phyloP scores from a whole-genome alignment of 2,113 vertebrate species.

The Ptyas mucosa region DNA sequence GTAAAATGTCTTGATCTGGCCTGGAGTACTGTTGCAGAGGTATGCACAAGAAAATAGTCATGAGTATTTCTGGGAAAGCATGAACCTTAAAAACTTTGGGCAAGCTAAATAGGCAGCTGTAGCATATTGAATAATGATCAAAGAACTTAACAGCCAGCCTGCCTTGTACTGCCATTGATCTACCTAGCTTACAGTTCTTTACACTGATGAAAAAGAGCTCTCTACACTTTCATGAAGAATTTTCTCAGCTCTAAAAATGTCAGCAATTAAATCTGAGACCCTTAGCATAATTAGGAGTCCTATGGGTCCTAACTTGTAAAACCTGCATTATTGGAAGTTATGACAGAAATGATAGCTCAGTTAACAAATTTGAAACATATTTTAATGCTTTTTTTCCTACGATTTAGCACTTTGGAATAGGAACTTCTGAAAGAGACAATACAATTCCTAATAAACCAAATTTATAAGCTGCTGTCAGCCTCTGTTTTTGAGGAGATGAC shows the following conservation, averaged over 20 bases:
- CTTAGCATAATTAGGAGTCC: not conserved
- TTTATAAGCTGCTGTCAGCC: not conserved
- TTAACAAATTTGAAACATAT: not conserved
- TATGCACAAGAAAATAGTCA: not conserved
- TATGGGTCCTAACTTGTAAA: not conserved
- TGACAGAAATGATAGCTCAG: not conserved
- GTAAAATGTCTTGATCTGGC: not conserved
- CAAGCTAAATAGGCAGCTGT: not conserved
- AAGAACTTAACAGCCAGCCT: not conserved
- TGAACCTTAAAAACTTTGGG: not conserved
- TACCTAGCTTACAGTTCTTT: not conserved
- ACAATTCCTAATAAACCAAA: not conserved
- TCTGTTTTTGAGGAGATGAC: not conserved
- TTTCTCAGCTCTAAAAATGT: not conserved
- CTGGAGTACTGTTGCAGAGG: not conserved
- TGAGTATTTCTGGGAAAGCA: not conserved
- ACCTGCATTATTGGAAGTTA: not conserved
- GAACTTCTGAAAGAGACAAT: not conserved
- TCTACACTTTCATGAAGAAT: not conserved
- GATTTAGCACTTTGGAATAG: not conserved
- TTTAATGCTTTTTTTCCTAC: not conserved
- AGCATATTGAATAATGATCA: not conserved
- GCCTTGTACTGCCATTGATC: not conserved
- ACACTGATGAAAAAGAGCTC: not conserved
- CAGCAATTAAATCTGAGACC: not conserved